Evolutionary conservation across 1,140 invertebrate species (phyloP), one percentile per base, ranked within the genome.

Genomic region (Cyclina sinensis): DNA sequence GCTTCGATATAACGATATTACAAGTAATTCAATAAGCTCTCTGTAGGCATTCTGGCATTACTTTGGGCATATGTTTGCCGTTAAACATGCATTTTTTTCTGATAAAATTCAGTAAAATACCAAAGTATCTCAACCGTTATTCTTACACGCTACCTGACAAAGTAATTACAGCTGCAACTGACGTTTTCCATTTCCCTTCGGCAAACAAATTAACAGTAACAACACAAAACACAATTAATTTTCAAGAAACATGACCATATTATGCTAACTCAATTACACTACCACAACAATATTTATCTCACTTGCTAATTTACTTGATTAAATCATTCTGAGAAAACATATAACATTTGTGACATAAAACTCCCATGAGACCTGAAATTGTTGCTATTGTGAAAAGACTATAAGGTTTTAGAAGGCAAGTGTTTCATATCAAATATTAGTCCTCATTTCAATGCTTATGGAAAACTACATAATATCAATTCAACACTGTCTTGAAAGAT

Each of bases 81-180:
- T 65, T 65, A 65, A 65, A 65, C 59, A 65, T 30, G 59, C 59
- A n/a, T n/a, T n/a, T 65, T 65, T 65, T 65, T 35, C 59, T 65
- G 11, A 65, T 24, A 11, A 65, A 65, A 65, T 65, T 65, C 59
- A 30, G 24, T 57, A 65, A 65, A 65, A 30, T 65, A 65, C 30
- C 14, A 7, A 65, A 65, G 11, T 65, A 65, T 11, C 11, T 65
- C 14, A 65, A 12, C 27, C 59, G 30, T 21, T 65, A 65, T 65
- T 3, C n/a, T 30, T 9, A 27, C 30, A 4, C 4, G 59, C 1
- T 18, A 65, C n/a, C 2, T 24, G 30, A 65, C 30, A 30, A 65
- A 11, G n/a, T 24, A 30, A 65, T 14, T 30, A 30, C 7, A 35
- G 1, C 24, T 65, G 59, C 59, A 65, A 65, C 43, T 7, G 43